A percentile compares a stretch with the other conserved stretches of the same genome.
Evolutionary conservation across 2,113 vertebrate species (phyloP).

Genomic region (Ophiodon elongatus): DNA sequence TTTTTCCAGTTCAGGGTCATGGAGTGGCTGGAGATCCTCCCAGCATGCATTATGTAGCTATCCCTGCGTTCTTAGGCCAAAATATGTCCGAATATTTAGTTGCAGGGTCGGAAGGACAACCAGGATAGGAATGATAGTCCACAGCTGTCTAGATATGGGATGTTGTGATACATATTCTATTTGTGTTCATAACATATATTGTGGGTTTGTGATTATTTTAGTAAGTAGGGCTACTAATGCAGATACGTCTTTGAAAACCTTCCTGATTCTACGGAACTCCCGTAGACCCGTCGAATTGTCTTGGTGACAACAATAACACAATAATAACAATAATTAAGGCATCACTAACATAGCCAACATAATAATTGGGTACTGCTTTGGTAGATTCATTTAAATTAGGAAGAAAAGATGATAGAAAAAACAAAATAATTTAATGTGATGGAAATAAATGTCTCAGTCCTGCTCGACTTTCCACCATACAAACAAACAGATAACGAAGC

Average conservation of each 20-base stretch:
- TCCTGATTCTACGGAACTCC: neutral
- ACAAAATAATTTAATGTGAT: neutral
- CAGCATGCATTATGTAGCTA: neutral
- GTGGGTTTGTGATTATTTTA: neutral
- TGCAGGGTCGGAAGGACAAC: neutral
- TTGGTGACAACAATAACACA: neutral
- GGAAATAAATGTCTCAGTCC: neutral
- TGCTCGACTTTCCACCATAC: too few relatives aligned
- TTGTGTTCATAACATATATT: neutral
- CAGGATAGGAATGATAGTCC: neutral
- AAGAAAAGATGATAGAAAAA: neutral
- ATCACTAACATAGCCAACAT: neutral
- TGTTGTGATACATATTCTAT: neutral
- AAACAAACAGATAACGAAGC: slow-evolving; percentile 21
- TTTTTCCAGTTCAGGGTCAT: too few relatives aligned
- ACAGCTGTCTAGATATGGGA: neutral
- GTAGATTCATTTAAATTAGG: neutral
- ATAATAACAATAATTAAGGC: neutral
- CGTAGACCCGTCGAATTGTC: neutral
- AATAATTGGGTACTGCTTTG: neutral
- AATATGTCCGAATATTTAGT: neutral
- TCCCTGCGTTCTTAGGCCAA: neutral
- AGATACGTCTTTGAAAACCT: neutral
- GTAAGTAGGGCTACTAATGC: neutral
- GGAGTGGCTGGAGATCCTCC: neutral